Evolutionary conservation across 2,888 invertebrate genomes (phyloP).

Genomic region (Pasiphila rectangulata): DNA sequence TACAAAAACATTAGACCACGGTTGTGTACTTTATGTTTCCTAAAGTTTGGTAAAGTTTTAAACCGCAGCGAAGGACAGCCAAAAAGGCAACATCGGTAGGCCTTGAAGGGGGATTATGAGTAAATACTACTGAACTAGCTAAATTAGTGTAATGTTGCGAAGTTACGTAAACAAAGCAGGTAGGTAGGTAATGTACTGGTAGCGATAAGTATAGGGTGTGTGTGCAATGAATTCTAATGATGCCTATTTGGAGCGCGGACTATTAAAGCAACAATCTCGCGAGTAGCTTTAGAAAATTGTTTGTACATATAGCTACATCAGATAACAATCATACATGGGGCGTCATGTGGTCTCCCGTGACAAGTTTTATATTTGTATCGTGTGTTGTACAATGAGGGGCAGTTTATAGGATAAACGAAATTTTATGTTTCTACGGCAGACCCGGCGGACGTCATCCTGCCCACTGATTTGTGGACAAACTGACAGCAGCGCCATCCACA

Average conservation of each 20-base stretch:
- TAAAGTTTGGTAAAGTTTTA: constrained; percentile 31
- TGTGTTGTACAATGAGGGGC: too few relatives aligned
- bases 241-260: constrained; percentile 38
- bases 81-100: constrained; percentile 2
- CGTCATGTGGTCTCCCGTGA: constrained; percentile 52
- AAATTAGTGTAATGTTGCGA: constrained; percentile 35
- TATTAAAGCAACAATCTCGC: constrained; percentile 40
- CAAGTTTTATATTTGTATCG: constrained; percentile 61
- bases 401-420: constrained; percentile 6
- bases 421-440: too few relatives aligned
- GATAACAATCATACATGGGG: constrained; percentile 60
- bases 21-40: constrained; percentile 25
- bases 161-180: constrained; percentile 43
- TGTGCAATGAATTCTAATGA: constrained; percentile 55
- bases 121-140: constrained; percentile 25
- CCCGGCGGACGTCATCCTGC: too few relatives aligned
- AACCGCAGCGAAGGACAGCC: constrained; percentile 27
- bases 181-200: constrained; percentile 33
- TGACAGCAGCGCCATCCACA: too few relatives aligned
- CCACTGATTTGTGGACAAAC: too few relatives aligned
- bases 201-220: constrained; percentile 46
- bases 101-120: constrained; percentile 25
- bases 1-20: constrained; percentile 19
- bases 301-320: constrained; percentile 43
- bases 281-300: constrained; percentile 45